Percentiles rank a stretch among this genome's conserved stretches.
Conservation (phyloP, 2,888 invertebrate genomes). For the Clostera curtula region DNA sequence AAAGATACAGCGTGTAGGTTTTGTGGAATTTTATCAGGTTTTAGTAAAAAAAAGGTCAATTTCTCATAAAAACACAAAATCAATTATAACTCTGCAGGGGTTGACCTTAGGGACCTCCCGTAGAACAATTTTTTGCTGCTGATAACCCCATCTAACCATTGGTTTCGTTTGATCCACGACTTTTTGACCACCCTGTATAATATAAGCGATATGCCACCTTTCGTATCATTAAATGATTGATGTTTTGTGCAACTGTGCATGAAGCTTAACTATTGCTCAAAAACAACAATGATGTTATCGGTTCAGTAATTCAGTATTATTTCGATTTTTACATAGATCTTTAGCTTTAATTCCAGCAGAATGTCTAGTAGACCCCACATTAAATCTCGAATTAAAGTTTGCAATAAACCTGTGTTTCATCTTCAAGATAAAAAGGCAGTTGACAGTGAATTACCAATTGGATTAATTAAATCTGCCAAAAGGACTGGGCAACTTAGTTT, state of each 20-base stretch:
- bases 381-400: constrained; percentile 51
- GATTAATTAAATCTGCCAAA: constrained; percentile 85
- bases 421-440: constrained; percentile 82
- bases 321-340: constrained; percentile 7
- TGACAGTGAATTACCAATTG: constrained; percentile 79
- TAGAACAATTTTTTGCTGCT: too few relatives aligned
- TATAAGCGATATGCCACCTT: too few relatives aligned
- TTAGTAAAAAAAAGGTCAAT: too few relatives aligned
- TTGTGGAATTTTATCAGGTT: too few relatives aligned
- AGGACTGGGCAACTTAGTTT: constrained; percentile 88
- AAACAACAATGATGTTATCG: constrained; percentile 20
- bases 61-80: too few relatives aligned
- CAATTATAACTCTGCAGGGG: too few relatives aligned
- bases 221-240: too few relatives aligned
- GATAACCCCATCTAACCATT: too few relatives aligned
- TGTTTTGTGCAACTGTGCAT: constrained; percentile 1
- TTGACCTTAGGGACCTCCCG: too few relatives aligned
- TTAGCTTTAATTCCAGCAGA: constrained; percentile 7
- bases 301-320: constrained; percentile 17
- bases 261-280: constrained; percentile 7
- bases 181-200: too few relatives aligned
- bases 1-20: too few relatives aligned
- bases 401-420: constrained; percentile 78
- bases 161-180: too few relatives aligned
- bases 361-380: constrained; percentile 51